phyloP scores from a whole-genome alignment of 2,113 vertebrate genomes.

The Erinaceus europaeus region DNA sequence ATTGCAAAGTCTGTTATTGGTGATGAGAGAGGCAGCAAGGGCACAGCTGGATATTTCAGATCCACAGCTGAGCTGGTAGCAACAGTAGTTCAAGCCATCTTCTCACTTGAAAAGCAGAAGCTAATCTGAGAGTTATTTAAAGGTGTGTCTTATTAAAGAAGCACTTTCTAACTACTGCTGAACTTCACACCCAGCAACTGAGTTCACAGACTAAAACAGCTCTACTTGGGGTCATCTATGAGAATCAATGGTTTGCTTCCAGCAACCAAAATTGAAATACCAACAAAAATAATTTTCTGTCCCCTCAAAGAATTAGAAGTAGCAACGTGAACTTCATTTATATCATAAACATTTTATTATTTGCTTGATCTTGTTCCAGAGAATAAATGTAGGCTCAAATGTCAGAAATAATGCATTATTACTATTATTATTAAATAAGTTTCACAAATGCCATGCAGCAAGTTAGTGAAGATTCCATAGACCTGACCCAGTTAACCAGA shows the following conservation, averaged over 20 bases:
- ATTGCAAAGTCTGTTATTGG: slow-evolving; percentile 54
- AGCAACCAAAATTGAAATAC: background rate
- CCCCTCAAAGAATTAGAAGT: background rate
- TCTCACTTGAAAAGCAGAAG: slow-evolving; percentile 61
- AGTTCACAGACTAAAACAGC: background rate
- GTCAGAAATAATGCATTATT: background rate
- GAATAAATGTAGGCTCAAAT: background rate
- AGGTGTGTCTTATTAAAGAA: slow-evolving; percentile 62
- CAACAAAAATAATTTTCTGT: background rate
- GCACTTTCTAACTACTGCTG: slow-evolving; percentile 12
- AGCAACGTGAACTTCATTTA: background rate
- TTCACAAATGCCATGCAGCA: background rate
- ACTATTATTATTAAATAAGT: background rate
- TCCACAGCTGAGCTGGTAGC: slow-evolving; percentile 64
- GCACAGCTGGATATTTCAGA: slow-evolving; percentile 65
- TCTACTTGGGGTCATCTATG: background rate
- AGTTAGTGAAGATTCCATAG: background rate
- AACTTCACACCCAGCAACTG: background rate
- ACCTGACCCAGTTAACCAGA: background rate
- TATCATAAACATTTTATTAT: background rate
- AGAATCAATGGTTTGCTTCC: background rate
- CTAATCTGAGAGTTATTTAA: slow-evolving; percentile 63
- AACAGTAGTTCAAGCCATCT: slow-evolving; percentile 50
- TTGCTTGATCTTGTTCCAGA: slow-evolving; percentile 10
- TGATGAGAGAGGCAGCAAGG: slow-evolving; percentile 40